phyloP scores from a whole-genome alignment of 2,113 vertebrate species.

The Pluvianellus socialis region DNA sequence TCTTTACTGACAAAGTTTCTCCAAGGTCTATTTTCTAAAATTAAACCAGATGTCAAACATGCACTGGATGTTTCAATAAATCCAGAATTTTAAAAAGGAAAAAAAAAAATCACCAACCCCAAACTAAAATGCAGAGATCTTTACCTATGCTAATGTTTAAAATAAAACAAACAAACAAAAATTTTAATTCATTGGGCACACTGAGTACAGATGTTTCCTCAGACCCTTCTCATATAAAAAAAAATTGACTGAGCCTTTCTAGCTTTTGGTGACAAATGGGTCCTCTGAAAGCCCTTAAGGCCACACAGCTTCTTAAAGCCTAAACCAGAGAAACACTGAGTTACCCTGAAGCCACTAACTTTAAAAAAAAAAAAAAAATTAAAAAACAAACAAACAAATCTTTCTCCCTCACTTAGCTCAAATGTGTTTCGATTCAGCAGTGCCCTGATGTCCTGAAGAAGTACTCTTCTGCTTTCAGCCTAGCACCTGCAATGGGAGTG shows the following conservation, averaged over 20 bases:
- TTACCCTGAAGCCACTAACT: not conserved
- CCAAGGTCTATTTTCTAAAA: not conserved
- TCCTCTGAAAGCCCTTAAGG: not conserved
- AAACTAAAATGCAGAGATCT: not conserved
- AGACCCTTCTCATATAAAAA: not conserved
- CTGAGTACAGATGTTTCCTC: not conserved
- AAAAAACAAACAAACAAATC: too few relatives aligned
- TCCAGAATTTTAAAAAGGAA: not conserved
- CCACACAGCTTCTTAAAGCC: not conserved
- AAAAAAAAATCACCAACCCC: not conserved
- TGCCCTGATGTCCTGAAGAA: not conserved
- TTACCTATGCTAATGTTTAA: not conserved
- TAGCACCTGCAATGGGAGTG: too few relatives aligned
- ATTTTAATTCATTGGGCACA: not conserved
- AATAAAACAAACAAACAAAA: not conserved
- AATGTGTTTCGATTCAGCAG: fast-evolving
- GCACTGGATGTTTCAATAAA: not conserved
- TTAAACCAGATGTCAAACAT: not conserved
- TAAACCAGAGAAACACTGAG: not conserved
- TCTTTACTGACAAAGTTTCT: not conserved
- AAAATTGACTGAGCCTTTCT: not conserved
- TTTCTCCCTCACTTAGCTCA: not conserved
- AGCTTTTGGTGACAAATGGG: not conserved
- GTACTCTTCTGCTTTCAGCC: not conserved
- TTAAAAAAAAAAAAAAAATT: not conserved